Base-by-base conservation (phyloP, 2,797 vertebrate species). In the Clarias platycephalus region DNA sequence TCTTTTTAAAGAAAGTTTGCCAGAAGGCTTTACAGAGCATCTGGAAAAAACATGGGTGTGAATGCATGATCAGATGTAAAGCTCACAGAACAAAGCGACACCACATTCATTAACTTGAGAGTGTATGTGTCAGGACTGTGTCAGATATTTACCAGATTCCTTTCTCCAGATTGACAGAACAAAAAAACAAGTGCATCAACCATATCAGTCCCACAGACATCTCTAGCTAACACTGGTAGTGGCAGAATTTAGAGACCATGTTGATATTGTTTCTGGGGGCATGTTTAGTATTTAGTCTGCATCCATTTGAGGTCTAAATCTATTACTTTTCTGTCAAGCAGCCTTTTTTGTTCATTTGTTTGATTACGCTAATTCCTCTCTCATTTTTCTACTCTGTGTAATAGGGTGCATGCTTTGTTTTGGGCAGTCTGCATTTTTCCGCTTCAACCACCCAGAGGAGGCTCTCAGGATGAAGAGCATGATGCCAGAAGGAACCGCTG, bases 361-460 rank as follows among this genome's bases (percentile, higher is more conserved):
- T n/a, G 31, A 15, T 15, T 16, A 53, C 37, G 31, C 22, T 74
- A 26, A 70, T 67, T 31, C 55, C 53, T 44, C 22, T 81, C 60
- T 58, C 34, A 15, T 81, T 66, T n/a, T 34, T n/a, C 62, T 28
- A n/a, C 67, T 89, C 20, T 82, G 58, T 83, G 70, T 83, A 58
- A 57, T 92, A 99, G 98, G 98, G 84, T 99, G 97, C 92, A 98
- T 98, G 96, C 94, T 99, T 92, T 98, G 98, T 93, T 95, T 99
- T 87, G 98, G 98, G 85, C 97, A 97, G 92, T 96, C 97, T 1
- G 95, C 95, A 81, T 98, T 97, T 91, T 97, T 98, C 85, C 97
- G 97, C 85, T 99, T 99, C 94, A 99, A 98, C 92, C 97, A 99
- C 89, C 98, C 98, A 0, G 97, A 97, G 0, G 97, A 99, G 91